Evolutionary conservation across 2,113 vertebrate species (phyloP).

Genomic region (Leptodactylus fuscus): DNA sequence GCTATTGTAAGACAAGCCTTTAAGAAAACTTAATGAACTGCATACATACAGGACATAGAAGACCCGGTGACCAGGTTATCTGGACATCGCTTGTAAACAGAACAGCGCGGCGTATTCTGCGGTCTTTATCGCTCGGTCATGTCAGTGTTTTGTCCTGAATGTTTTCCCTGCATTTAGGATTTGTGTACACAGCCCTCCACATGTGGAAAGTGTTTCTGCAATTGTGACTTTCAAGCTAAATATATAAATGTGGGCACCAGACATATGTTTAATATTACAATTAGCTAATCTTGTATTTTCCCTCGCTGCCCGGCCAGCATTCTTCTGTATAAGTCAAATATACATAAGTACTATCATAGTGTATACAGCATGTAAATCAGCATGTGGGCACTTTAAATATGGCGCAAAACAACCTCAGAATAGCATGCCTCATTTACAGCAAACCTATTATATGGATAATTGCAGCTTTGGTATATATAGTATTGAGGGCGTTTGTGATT

Average conservation of each 20-base stretch:
- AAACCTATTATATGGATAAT: background rate
- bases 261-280: constrained; percentile 50
- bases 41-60: too few species aligned
- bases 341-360: constrained; percentile 15
- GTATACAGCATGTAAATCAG: constrained; percentile 27
- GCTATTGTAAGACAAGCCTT: too few species aligned
- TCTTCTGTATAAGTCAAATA: constrained; percentile 20
- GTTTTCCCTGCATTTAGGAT: constrained; percentile 18
- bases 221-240: constrained; percentile 11
- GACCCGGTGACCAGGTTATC: background rate
- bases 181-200: background rate
- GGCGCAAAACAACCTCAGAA: background rate
- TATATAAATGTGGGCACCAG: constrained; percentile 15
- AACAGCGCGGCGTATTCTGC: background rate
- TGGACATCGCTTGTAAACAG: background rate
- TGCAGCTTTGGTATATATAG: background rate
- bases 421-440: background rate
- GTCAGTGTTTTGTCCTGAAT: background rate
- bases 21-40: too few species aligned
- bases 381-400: background rate
- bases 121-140: too few species aligned
- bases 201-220: constrained; percentile 39
- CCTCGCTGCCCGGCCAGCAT: constrained; percentile 8
- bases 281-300: constrained; percentile 27
- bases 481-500: background rate